A percentile compares a stretch with the other conserved stretches of the same genome.
Evolutionary conservation across 2,888 invertebrate species (phyloP).

Genomic region (Hypomecis atomaria): DNA sequence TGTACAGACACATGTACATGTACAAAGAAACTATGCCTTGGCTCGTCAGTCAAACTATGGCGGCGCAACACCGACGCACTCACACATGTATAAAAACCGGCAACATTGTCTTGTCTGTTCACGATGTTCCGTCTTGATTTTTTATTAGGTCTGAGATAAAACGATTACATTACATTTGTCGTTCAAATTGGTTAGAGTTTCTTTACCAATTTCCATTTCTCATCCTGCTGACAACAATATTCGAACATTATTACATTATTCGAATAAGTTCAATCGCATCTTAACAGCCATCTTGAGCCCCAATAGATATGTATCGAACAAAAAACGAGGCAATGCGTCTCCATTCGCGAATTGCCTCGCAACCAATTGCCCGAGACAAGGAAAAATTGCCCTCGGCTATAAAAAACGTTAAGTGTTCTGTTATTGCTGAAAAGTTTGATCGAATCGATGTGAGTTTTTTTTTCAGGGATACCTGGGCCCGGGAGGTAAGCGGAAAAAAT

Average conservation of each 20-base stretch:
- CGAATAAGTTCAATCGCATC: constrained; percentile 12
- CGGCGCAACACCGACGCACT: too few relatives aligned
- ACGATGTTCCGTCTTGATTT: too few relatives aligned
- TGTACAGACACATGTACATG: too few relatives aligned
- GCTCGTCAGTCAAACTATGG: too few relatives aligned
- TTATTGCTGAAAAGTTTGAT: constrained; percentile 21
- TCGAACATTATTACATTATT: background rate
- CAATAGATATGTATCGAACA: constrained; percentile 50
- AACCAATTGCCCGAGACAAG: constrained; percentile 37
- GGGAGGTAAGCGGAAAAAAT: too few relatives aligned
- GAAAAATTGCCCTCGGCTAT: constrained; percentile 46
- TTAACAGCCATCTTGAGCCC: constrained; percentile 14
- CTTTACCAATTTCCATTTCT: background rate
- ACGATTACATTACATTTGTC: too few relatives aligned
- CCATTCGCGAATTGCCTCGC: constrained; percentile 47
- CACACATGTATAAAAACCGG: too few relatives aligned
- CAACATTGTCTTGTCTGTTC: too few relatives aligned
- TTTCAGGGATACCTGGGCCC: too few relatives aligned
- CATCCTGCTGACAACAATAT: background rate
- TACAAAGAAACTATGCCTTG: too few relatives aligned
- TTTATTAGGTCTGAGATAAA: too few relatives aligned
- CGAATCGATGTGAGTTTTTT: constrained; percentile 1
- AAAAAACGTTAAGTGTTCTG: constrained; percentile 48
- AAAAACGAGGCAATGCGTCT: constrained; percentile 45
- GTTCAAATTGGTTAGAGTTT: background rate